Evolutionary conservation across 2,888 invertebrate species (phyloP).

Genomic region (Drosophila aldrichi): DNA sequence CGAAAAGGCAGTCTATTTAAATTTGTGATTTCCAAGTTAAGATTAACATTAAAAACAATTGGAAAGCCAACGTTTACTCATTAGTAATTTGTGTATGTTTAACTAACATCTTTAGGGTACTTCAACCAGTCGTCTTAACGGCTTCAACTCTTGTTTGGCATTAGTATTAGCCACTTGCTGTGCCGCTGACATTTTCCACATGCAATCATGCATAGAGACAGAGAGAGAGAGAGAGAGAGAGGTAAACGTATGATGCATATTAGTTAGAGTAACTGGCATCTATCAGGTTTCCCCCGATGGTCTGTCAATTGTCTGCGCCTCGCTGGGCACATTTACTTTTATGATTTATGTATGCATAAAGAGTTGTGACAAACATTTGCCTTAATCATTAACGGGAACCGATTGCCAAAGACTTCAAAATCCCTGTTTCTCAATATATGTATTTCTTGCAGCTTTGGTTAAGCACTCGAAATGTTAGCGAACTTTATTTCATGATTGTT

Average conservation of each 20-base stretch:
- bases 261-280: constrained; percentile 30
- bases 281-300: constrained; percentile 53
- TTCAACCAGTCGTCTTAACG: background rate
- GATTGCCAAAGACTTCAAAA: constrained; percentile 29
- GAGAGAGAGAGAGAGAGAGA: constrained; percentile 25
- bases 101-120: constrained; percentile 17
- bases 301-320: constrained; percentile 65
- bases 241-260: constrained; percentile 39
- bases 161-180: constrained; percentile 50
- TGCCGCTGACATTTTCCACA: constrained; percentile 57
- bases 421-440: constrained; percentile 20
- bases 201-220: constrained; percentile 66
- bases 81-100: background rate
- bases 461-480: constrained; percentile 32
- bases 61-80: background rate
- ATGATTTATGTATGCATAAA: constrained; percentile 49
- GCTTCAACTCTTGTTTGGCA: constrained; percentile 13
- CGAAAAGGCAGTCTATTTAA: background rate
- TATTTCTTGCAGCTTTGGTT: background rate
- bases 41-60: constrained; percentile 1
- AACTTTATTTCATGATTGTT: constrained; percentile 56
- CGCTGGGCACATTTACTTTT: constrained; percentile 46
- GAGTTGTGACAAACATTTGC: constrained; percentile 27
- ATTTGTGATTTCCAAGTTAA: background rate
- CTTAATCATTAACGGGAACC: constrained; percentile 58